Evolutionary conservation across 2,888 invertebrate species (phyloP).

Genomic region (Philopedon plagiatum): DNA sequence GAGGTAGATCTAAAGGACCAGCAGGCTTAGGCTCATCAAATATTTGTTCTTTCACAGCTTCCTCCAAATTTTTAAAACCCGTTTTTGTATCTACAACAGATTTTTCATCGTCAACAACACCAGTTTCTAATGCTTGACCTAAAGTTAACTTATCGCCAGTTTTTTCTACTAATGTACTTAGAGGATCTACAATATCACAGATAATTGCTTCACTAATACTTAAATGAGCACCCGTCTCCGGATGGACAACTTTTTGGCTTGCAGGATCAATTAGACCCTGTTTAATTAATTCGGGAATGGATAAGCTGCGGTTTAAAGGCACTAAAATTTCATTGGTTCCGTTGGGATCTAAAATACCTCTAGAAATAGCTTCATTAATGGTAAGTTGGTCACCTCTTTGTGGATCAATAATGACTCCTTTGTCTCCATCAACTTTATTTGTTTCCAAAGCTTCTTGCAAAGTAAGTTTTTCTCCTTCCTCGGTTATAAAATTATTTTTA

Average conservation of each 20-base stretch:
- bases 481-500: conserved; percentile 71
- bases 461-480: conserved; percentile 75
- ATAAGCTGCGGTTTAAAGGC: conserved; percentile 85
- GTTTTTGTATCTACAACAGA: conserved; percentile 76
- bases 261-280: conserved; percentile 87
- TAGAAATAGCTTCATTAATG: conserved; percentile 86
- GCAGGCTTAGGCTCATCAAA: conserved; percentile 70
- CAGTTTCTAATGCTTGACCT: conserved; percentile 81
- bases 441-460: conserved; percentile 83
- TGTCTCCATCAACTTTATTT: conserved; percentile 80
- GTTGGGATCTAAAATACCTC: conserved; percentile 85
- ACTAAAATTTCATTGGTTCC: conserved; percentile 83
- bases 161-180: conserved; percentile 78
- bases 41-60: conserved; percentile 79
- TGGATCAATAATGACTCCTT: conserved; percentile 87
- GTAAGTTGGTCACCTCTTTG: conserved; percentile 84
- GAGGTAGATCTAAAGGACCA: conserved; percentile 76
- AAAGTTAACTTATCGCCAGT: conserved; percentile 79
- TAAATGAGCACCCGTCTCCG: conserved; percentile 86
- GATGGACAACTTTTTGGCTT: conserved; percentile 85
- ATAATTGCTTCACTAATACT: conserved; percentile 87
- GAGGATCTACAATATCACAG: conserved; percentile 89
- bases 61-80: conserved; percentile 77
- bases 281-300: conserved; percentile 86
- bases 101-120: conserved; percentile 80